Percentiles rank a stretch among this genome's conserved stretches.
Conservation (phyloP, 2,888 invertebrate species). For the Apantesis nais region DNA sequence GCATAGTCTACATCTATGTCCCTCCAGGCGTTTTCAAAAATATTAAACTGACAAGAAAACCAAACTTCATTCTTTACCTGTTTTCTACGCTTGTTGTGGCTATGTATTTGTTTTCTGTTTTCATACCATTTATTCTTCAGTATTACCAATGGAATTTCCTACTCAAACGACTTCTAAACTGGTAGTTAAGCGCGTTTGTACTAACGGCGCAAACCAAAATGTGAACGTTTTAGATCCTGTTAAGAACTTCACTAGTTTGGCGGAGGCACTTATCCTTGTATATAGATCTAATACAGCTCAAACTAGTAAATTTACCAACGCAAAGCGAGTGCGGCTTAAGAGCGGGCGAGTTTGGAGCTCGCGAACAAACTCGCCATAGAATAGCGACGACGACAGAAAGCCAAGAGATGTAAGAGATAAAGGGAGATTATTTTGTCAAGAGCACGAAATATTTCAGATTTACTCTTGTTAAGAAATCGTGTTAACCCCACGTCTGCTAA, state of each 20-base stretch:
- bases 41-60: constrained; percentile 19
- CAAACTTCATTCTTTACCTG: constrained; percentile 18
- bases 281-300: constrained; percentile 48
- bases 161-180: not conserved
- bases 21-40: constrained; percentile 21
- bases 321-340: constrained; percentile 51
- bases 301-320: constrained; percentile 52
- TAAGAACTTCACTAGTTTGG: constrained; percentile 55
- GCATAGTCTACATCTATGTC: too few relatives aligned
- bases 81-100: constrained; percentile 12
- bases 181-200: constrained; percentile 33
- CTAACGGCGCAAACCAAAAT: constrained; percentile 48
- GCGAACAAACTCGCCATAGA: constrained; percentile 46
- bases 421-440: constrained; percentile 11
- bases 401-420: constrained; percentile 7
- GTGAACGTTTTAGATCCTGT: constrained; percentile 53
- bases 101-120: constrained; percentile 9
- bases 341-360: constrained; percentile 48
- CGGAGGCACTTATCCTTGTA: constrained; percentile 48
- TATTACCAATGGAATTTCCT: not conserved
- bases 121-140: not conserved
- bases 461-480: constrained; percentile 44
- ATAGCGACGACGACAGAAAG: constrained; percentile 33
- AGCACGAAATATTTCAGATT: constrained; percentile 44
- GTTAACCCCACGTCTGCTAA: constrained; percentile 32